Evolutionary conservation across 2,888 invertebrate genomes (phyloP).

Genomic region (Pelosia muscerda): DNA sequence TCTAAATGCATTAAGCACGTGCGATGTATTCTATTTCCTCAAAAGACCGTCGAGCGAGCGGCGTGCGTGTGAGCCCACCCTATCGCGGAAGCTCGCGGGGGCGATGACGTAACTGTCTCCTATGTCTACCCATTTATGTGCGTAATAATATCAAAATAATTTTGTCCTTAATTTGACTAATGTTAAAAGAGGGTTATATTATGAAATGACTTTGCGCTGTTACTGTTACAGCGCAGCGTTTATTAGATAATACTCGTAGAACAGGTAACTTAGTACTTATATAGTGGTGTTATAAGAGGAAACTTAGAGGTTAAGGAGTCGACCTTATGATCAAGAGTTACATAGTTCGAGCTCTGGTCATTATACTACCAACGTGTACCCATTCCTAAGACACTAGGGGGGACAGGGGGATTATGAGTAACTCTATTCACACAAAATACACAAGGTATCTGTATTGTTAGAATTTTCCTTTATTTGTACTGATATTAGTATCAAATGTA

Average conservation of each 20-base stretch:
- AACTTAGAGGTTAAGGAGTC: too few relatives aligned
- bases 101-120: conserved; percentile 13
- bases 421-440: too few relatives aligned
- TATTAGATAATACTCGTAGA: too few relatives aligned
- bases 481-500: neutral
- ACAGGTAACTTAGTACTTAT: neutral
- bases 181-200: neutral
- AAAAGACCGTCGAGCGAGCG: conserved; percentile 14
- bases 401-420: too few relatives aligned
- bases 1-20: conserved; percentile 22
- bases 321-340: too few relatives aligned
- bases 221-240: too few relatives aligned
- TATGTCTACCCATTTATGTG: conserved; percentile 3
- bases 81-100: conserved; percentile 15
- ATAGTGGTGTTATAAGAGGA: neutral
- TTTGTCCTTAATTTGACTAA: conserved; percentile 5
- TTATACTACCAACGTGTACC: too few relatives aligned
- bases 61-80: conserved; percentile 13
- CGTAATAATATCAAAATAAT: conserved; percentile 11
- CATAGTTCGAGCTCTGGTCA: too few relatives aligned
- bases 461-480: neutral
- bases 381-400: too few relatives aligned
- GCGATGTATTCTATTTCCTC: conserved; percentile 16
- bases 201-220: conserved; percentile 1
- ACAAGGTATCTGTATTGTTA: neutral